Evolutionary conservation across 2,113 vertebrate genomes (phyloP).

Genomic region (Butorides virescens): DNA sequence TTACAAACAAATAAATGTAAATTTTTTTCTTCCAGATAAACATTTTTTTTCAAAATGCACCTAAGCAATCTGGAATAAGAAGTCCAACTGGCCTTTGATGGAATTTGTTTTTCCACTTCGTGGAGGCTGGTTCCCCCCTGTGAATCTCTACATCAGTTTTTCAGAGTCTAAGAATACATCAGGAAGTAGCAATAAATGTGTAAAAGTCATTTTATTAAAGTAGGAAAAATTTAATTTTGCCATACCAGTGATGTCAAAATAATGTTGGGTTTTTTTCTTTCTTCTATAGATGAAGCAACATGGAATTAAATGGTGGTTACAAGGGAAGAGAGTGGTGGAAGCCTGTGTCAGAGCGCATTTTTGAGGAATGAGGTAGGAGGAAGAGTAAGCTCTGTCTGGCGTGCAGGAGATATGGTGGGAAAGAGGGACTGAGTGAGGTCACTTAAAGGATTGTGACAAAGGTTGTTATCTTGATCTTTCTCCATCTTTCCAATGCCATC

Average conservation of each 20-base stretch:
- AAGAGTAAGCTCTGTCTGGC: not conserved
- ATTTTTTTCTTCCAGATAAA: not conserved
- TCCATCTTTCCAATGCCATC: not conserved
- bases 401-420: not conserved
- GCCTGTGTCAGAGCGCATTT: not conserved
- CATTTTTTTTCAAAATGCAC: not conserved
- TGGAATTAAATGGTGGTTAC: not conserved
- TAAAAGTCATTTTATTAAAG: not conserved
- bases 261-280: not conserved
- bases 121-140: not conserved
- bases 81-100: not conserved
- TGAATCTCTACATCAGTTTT: not conserved
- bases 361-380: not conserved
- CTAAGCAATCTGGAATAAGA: not conserved
- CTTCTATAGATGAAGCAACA: not conserved
- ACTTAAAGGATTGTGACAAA: not conserved
- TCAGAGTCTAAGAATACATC: not conserved
- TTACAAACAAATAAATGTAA: not conserved
- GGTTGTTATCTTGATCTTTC: not conserved
- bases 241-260: not conserved
- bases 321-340: not conserved
- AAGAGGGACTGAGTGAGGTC: not conserved
- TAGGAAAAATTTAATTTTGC: not conserved
- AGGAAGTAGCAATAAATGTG: not conserved
- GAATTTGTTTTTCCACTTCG: not conserved